Conservation (phyloP, 2,797 vertebrate genomes). For the Alectoris magna region DNA sequence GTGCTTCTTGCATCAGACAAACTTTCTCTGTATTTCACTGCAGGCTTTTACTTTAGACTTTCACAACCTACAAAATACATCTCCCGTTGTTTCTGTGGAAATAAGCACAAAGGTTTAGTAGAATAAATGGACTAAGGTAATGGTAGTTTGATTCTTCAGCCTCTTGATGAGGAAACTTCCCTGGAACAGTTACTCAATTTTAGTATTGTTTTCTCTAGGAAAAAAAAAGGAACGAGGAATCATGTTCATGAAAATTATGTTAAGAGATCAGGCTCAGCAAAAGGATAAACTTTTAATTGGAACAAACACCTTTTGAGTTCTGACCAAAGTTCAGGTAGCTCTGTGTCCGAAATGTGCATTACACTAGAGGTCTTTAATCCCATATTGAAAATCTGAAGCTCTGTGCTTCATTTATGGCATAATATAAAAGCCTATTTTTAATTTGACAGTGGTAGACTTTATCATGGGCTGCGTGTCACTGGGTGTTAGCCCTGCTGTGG, state of each 20-base stretch:
- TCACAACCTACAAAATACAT: background rate
- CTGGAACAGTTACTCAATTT: background rate
- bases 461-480: background rate
- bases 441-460: rapidly evolving
- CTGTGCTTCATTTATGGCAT: background rate
- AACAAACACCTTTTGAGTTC: slow-evolving; percentile 17
- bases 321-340: background rate
- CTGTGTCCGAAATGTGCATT: background rate
- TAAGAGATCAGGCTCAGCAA: background rate
- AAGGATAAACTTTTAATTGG: slow-evolving; percentile 42
- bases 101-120: background rate
- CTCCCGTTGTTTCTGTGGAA: background rate
- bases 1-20: background rate
- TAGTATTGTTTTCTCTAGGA: background rate
- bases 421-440: background rate
- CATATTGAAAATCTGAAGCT: rapidly evolving
- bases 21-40: background rate
- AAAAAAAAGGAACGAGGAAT: background rate
- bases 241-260: background rate
- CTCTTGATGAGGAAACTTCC: background rate
- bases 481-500: background rate
- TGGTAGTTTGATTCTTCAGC: background rate
- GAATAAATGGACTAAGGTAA: rapidly evolving
- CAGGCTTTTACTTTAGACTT: background rate
- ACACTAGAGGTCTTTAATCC: background rate